phyloP scores from a whole-genome alignment of 2,113 vertebrate species.

The Pterocles burchelli region DNA sequence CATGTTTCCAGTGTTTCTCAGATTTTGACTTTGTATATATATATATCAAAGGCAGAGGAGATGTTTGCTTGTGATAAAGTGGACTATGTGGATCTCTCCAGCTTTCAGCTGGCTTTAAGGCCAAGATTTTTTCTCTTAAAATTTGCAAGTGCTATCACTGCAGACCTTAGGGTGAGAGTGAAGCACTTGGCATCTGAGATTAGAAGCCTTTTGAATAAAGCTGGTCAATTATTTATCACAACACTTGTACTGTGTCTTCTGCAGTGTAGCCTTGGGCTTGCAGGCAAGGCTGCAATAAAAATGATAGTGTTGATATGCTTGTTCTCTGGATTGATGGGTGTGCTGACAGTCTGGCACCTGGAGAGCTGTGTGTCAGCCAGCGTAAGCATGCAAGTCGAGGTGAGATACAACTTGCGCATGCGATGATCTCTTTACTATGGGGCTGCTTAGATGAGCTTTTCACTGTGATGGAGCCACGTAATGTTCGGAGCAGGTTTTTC shows the following conservation, averaged over 20 bases:
- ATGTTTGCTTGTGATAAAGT: background rate
- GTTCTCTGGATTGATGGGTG: background rate
- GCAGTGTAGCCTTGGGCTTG: rapidly evolving
- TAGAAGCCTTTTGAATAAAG: background rate
- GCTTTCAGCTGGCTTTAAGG: background rate
- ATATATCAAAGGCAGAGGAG: background rate
- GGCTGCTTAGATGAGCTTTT: background rate
- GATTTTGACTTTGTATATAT: rapidly evolving
- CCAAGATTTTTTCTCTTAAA: background rate
- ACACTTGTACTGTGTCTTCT: background rate
- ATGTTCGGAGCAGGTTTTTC: background rate
- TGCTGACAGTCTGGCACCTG: background rate
- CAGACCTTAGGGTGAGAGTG: background rate
- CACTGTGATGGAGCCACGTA: background rate
- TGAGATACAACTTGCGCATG: background rate
- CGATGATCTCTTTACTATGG: background rate
- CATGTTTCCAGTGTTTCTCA: background rate
- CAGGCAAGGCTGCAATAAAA: background rate
- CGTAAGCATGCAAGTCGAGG: background rate
- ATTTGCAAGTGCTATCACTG: background rate
- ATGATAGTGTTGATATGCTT: background rate
- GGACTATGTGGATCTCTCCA: background rate
- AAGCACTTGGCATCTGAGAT: background rate
- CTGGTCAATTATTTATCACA: background rate
- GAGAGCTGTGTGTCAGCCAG: background rate